These are phyloP conservation scores for Leptopilina drosophilae DNA, from an alignment of 2,888 invertebrate genomes.

Conservation along the genomic window DNA sequence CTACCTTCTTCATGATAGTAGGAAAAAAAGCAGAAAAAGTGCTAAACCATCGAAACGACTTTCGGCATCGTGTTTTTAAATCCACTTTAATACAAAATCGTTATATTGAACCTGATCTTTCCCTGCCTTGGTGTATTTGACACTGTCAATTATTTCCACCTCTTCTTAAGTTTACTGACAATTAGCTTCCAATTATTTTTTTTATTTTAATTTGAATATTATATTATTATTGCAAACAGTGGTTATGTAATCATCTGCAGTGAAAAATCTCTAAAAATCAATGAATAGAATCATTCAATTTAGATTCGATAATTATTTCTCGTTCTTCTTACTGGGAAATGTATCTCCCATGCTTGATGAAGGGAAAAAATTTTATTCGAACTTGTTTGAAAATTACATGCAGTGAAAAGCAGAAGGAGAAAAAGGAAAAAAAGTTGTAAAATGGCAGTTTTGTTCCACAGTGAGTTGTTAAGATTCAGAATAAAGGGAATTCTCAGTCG, in stretches of 20 bases:
- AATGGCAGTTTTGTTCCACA: not conserved
- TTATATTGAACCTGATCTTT: slow-evolving; percentile 53
- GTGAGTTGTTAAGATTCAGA: slow-evolving; percentile 16
- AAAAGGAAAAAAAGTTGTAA: not conserved
- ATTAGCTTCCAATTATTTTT: too few species aligned
- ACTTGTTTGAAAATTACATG: not conserved
- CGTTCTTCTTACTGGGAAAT: too few species aligned
- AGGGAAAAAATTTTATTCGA: too few species aligned
- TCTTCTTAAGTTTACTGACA: too few species aligned
- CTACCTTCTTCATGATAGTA: not conserved
- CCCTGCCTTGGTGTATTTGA: not conserved
- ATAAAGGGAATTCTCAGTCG: slow-evolving; percentile 9
- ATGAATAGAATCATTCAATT: too few species aligned
- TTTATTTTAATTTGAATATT: too few species aligned
- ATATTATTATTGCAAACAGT: too few species aligned
- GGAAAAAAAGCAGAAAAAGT: slow-evolving; percentile 45
- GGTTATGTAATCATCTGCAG: too few species aligned
- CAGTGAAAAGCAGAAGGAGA: not conserved
- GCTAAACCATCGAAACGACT: slow-evolving; percentile 46
- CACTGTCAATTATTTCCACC: not conserved
- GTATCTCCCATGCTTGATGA: too few species aligned
- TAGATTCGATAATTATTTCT: too few species aligned
- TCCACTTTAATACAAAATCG: slow-evolving; percentile 52
- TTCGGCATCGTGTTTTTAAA: slow-evolving; percentile 50
- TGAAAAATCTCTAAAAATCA: too few species aligned